Evolutionary conservation across 1,140 invertebrate species (phyloP).

Genomic region (Leptinotarsa defecta): DNA sequence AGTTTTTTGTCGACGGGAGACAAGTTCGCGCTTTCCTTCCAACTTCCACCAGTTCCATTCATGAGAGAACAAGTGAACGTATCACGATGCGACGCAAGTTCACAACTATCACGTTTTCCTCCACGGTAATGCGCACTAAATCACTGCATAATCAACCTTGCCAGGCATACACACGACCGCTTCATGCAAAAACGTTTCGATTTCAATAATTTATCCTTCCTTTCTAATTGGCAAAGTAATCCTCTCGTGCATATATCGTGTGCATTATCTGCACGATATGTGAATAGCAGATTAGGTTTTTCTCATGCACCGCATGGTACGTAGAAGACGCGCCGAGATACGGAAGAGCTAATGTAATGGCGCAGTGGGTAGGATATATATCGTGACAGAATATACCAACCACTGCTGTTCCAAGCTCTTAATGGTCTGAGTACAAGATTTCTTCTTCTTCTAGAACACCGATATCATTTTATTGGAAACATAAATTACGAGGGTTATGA

Average conservation of each 20-base stretch:
- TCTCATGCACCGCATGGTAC: neutral
- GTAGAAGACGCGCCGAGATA: too few species aligned
- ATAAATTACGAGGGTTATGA: too few species aligned
- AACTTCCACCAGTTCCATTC: neutral
- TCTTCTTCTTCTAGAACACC: too few species aligned
- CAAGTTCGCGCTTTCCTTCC: neutral
- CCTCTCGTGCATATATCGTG: conserved; percentile 2
- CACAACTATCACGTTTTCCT: neutral
- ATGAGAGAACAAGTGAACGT: neutral
- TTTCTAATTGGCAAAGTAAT: conserved; percentile 1
- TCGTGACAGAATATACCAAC: too few species aligned
- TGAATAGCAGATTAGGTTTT: neutral
- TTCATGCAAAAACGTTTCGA: neutral
- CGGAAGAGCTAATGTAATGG: too few species aligned
- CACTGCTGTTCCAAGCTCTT: too few species aligned
- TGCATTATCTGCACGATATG: neutral
- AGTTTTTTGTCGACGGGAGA: neutral
- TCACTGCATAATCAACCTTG: conserved; percentile 1
- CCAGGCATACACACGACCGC: neutral
- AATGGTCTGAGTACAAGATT: too few species aligned
- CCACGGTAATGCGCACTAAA: neutral
- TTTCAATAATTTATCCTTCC: conserved; percentile 3
- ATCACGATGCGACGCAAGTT: neutral
- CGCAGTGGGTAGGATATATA: too few species aligned
- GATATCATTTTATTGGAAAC: too few species aligned